Base-by-base conservation (phyloP, 2,888 invertebrate species). In the Auanema freiburgensis region DNA sequence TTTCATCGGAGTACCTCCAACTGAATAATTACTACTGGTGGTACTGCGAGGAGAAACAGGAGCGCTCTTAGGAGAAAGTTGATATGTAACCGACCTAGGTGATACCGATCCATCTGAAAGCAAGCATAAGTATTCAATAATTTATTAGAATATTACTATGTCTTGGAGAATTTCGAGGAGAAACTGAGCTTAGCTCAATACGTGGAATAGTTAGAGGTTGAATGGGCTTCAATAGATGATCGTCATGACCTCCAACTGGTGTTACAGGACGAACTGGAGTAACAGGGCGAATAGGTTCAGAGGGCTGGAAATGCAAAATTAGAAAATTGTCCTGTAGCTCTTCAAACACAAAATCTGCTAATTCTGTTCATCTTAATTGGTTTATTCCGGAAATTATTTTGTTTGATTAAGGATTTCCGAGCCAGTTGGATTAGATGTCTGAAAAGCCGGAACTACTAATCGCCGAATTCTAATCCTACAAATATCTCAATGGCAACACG, bases 261-360 rank as follows among this genome's bases (percentile, higher is more conserved):
- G 63, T 63, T 14, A 79, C 67, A 3, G 79, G 79, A 23, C 67
- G 65, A 12, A 80, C 78, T 11, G 80, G 79, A 14, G 77, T 65
- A 25, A 75, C 80, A 11, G 80, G 79, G 40, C 77, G 67, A 1
- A 80, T 79, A 14, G 80, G 80, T 21, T 80, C 79, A 18, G 72
- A 65, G 6, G 80, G 80, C 79, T 80, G 70, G 53, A 79, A 71
- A 44, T 24, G n/a, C 23, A 43, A 11, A 33, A 33, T 33, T 33
- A 33, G 8, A 33, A 33, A 33, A 33, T 33, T 33, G 33, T 33
- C 8, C 33, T 33, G 33, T 3, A 3, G 56, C 56, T 24, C 56
- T 41, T 41, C 33, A 24, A n/a, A 24, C 4, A 16, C 52, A 25
- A n/a, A 24, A 41, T 18, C 56, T 23, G 16, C 43, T 25, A n/a